Percentiles rank a stretch among this genome's conserved stretches.
Conservation (phyloP, 2,888 invertebrate genomes). For the Pristionchus exspectatus region DNA sequence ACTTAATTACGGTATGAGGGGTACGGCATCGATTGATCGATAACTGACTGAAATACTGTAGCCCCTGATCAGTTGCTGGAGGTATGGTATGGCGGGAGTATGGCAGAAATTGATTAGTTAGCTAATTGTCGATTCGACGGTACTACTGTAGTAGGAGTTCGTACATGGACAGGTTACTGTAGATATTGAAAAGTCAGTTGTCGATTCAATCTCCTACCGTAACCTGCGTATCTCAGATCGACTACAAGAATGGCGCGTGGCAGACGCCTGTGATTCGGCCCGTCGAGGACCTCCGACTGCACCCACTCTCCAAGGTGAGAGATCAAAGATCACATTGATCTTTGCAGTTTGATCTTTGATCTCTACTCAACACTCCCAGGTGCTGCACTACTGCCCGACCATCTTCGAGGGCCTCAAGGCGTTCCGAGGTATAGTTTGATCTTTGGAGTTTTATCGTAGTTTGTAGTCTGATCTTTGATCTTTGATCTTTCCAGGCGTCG, state of each 20-base stretch:
- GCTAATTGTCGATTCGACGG: neutral
- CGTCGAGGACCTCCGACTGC: conserved; percentile 7
- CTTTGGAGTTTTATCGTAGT: neutral
- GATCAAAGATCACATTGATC: neutral
- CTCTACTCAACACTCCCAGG: neutral
- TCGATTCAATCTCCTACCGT: neutral
- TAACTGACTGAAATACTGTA: neutral
- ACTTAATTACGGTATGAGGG: too few species aligned
- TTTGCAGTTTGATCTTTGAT: neutral
- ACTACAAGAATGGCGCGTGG: conserved; percentile 49
- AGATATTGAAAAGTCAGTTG: neutral
- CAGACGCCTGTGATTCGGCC: conserved; percentile 32
- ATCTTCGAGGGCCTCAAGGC: conserved; percentile 53
- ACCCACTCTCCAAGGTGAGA: conserved; percentile 17
- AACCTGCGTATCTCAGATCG: neutral
- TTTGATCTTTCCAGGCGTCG: conserved; percentile 85
- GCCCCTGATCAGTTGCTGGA: conserved; percentile 39
- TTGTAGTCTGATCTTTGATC: neutral
- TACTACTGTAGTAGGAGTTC: neutral
- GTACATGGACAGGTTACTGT: neutral
- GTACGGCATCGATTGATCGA: too few species aligned
- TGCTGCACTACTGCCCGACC: conserved; percentile 51
- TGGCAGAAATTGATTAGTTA: neutral
- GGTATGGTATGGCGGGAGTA: neutral
- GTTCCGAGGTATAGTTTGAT: conserved; percentile 28